Evolutionary conservation across 2,888 invertebrate genomes (phyloP).

Genomic region (Lagria hirta): DNA sequence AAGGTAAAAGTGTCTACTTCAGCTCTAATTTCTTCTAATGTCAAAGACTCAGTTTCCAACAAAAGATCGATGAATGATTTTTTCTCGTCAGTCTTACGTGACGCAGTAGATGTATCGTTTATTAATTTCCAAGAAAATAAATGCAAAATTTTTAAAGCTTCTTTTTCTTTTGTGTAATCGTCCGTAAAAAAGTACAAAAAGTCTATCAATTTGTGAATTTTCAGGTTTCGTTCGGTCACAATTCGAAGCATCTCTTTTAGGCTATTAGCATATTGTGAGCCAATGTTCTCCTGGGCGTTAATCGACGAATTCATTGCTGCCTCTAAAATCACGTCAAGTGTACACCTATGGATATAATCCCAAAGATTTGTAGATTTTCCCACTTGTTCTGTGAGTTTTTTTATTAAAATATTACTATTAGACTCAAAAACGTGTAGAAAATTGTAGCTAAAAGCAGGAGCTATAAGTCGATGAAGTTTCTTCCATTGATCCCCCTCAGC

Average conservation of each 20-base stretch:
- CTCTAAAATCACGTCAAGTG: conserved; percentile 58
- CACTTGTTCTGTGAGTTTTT: conserved; percentile 54
- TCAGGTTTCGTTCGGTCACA: conserved; percentile 41
- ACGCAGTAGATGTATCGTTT: too few relatives aligned
- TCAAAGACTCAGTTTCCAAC: conserved; percentile 56
- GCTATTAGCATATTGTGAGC: conserved; percentile 72
- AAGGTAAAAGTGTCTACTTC: conserved; percentile 77
- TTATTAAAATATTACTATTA: conserved; percentile 60
- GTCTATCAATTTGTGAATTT: conserved; percentile 58
- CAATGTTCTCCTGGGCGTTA: conserved; percentile 67
- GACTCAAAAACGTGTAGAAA: conserved; percentile 70
- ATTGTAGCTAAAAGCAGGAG: conserved; percentile 76
- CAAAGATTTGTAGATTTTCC: conserved; percentile 60
- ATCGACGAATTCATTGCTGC: conserved; percentile 23
- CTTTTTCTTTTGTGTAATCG: conserved; percentile 60
- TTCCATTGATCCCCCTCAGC: conserved; percentile 59
- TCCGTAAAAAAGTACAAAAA: conserved; percentile 57
- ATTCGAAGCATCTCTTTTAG: conserved; percentile 59
- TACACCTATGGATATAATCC: conserved; percentile 61
- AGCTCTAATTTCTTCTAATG: conserved; percentile 63
- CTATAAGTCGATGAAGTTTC: conserved; percentile 67
- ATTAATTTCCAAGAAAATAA: conserved; percentile 6
- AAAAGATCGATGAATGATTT: conserved; percentile 70
- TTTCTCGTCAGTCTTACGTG: conserved; percentile 1
- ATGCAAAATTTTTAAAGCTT: conserved; percentile 56